phyloP scores from a whole-genome alignment of 2,113 vertebrate species.

The Elgaria multicarinata region DNA sequence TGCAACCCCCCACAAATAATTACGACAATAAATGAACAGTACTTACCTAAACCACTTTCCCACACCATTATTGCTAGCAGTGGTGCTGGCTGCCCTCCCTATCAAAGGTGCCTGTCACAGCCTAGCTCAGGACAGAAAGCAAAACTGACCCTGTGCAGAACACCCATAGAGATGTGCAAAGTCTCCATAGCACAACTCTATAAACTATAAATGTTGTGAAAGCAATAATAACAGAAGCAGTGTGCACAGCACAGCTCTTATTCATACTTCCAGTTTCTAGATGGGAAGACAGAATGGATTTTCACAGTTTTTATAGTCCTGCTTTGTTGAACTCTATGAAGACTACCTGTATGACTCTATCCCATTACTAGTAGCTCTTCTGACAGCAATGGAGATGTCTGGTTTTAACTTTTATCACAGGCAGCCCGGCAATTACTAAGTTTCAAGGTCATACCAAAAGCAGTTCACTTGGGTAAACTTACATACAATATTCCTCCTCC shows the following conservation, averaged over 20 bases:
- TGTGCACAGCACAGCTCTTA: not conserved
- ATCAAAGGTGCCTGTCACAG: not conserved
- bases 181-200: not conserved
- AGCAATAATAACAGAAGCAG: not conserved
- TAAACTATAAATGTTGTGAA: not conserved
- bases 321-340: not conserved
- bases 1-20: not conserved
- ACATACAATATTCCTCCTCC: no score
- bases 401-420: not conserved
- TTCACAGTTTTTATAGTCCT: not conserved
- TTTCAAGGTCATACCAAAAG: not conserved
- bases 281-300: not conserved
- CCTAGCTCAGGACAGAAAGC: not conserved
- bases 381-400: not conserved
- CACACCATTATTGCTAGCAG: not conserved
- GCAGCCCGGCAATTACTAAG: not conserved
- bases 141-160: not conserved
- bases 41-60: not conserved
- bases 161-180: not conserved
- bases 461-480: not conserved
- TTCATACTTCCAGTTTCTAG: not conserved
- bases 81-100: not conserved
- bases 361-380: not conserved
- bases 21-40: not conserved
- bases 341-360: not conserved